Evolutionary conservation across 2,888 invertebrate genomes (phyloP).

Genomic region (Drosophila pseudotalamancana): DNA sequence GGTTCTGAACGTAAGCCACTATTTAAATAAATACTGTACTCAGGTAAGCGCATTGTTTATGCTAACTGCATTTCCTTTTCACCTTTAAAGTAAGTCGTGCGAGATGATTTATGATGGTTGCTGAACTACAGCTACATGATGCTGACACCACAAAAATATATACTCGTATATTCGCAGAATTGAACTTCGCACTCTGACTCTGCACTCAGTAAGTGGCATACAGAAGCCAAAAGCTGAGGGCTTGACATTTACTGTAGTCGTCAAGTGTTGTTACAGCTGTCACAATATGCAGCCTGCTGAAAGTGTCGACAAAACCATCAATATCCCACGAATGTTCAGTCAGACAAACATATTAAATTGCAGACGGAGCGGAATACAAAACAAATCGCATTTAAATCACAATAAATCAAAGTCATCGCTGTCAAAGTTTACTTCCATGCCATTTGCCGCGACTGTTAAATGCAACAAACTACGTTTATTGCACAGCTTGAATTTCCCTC

Average conservation of each 20-base stretch:
- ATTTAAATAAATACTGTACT: background rate
- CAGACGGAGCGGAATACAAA: constrained; percentile 10
- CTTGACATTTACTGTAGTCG: constrained; percentile 18
- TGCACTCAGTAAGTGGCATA: constrained; percentile 10
- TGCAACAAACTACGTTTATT: background rate
- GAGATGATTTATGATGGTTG: constrained; percentile 48
- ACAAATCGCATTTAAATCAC: constrained; percentile 54
- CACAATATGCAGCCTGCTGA: constrained; percentile 35
- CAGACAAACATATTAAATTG: constrained; percentile 20
- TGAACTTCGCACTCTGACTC: constrained; percentile 35
- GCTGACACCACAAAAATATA: constrained; percentile 28
- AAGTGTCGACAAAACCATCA: constrained; percentile 58
- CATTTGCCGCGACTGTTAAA: constrained; percentile 14
- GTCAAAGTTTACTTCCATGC: constrained; percentile 22
- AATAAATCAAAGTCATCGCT: constrained; percentile 59
- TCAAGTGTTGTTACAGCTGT: constrained; percentile 59
- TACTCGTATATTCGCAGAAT: constrained; percentile 3
- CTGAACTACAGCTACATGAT: constrained; percentile 17
- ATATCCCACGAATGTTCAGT: constrained; percentile 45
- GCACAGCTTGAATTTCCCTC: background rate
- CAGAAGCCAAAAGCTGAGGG: constrained; percentile 17
- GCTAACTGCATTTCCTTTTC: constrained; percentile 12
- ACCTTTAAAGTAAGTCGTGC: constrained; percentile 24
- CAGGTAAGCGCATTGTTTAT: background rate
- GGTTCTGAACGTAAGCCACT: background rate